These are phyloP conservation scores for Barnardius zonarius DNA, from an alignment of 2,113 vertebrate genomes.

Conservation along the genomic window DNA sequence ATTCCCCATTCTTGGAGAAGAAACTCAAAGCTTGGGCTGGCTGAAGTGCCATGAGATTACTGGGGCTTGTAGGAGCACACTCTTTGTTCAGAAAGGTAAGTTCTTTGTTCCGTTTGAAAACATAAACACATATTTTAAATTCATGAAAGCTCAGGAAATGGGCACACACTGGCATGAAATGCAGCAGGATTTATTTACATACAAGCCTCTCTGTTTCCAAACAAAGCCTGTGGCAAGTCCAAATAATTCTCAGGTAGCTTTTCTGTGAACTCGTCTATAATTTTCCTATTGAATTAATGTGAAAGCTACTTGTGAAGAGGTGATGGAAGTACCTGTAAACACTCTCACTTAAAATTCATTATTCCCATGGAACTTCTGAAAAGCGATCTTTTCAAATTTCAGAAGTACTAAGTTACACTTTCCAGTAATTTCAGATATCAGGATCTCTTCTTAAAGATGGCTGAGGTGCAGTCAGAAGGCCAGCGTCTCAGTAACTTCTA, in stretches of 20 bases:
- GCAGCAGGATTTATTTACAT: not conserved
- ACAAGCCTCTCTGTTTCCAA: not conserved
- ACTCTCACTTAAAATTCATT: not conserved
- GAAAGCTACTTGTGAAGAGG: not conserved
- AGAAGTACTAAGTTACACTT: not conserved
- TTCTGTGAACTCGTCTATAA: not conserved
- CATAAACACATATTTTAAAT: not conserved
- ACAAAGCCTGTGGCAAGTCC: not conserved
- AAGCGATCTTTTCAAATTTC: not conserved
- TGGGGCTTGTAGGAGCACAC: fast-evolving
- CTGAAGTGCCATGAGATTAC: not conserved
- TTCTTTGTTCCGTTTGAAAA: not conserved
- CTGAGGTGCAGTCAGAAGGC: not conserved
- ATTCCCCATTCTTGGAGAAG: not conserved
- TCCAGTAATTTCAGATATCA: not conserved
- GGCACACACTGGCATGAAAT: not conserved
- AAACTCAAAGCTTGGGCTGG: not conserved
- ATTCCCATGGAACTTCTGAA: not conserved
- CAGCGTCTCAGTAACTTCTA: not conserved
- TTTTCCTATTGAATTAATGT: not conserved
- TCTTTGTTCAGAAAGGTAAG: not conserved
- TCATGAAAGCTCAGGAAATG: not conserved
- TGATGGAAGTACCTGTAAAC: not conserved
- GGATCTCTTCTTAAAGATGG: not conserved
- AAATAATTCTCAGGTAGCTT: not conserved